Percentiles rank a stretch among this genome's conserved stretches.
These are phyloP conservation scores for Lethrus apterus DNA, from an alignment of 1,140 invertebrate species.

Conservation along the genomic window DNA sequence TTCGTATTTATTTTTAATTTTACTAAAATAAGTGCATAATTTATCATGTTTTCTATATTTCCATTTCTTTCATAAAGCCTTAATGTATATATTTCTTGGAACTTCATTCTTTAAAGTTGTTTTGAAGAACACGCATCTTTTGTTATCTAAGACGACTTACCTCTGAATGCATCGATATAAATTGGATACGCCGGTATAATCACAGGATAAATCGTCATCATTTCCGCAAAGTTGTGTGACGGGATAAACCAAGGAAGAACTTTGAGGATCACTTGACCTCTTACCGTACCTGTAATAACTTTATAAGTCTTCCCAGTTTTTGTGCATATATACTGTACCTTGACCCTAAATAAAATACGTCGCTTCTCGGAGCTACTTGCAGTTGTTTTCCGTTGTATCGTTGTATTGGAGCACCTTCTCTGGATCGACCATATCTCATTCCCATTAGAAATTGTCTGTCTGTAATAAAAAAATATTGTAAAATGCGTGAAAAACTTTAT, in stretches of 20 bases:
- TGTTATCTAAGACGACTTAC: slow-evolving; percentile 24
- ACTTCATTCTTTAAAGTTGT: no score
- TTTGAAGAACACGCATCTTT: no score
- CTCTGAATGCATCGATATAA: slow-evolving; percentile 34
- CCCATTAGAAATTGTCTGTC: slow-evolving; percentile 9
- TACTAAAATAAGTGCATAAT: no score
- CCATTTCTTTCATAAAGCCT: no score
- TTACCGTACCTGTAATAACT: slow-evolving; percentile 31
- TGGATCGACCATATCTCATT: slow-evolving; percentile 24
- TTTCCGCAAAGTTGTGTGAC: slow-evolving; percentile 19
- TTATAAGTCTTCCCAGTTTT: slow-evolving; percentile 11
- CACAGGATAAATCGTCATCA: slow-evolving; percentile 26
- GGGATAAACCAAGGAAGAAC: slow-evolving; percentile 17
- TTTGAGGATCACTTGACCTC: slow-evolving; percentile 21
- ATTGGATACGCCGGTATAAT: slow-evolving; percentile 31
- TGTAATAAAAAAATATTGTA: slow-evolving; percentile 4
- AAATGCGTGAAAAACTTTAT: no score
- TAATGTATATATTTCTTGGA: no score
- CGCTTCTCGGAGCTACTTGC: no score
- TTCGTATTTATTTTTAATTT: no score
- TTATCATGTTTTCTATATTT: no score
- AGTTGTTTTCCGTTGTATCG: slow-evolving; percentile 14
- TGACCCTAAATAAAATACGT: slow-evolving; percentile 24
- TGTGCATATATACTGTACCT: slow-evolving; percentile 17
- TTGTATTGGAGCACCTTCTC: slow-evolving; percentile 13